Base-by-base conservation (phyloP, 1,140 invertebrate genomes). In the Drosophila bocki region DNA sequence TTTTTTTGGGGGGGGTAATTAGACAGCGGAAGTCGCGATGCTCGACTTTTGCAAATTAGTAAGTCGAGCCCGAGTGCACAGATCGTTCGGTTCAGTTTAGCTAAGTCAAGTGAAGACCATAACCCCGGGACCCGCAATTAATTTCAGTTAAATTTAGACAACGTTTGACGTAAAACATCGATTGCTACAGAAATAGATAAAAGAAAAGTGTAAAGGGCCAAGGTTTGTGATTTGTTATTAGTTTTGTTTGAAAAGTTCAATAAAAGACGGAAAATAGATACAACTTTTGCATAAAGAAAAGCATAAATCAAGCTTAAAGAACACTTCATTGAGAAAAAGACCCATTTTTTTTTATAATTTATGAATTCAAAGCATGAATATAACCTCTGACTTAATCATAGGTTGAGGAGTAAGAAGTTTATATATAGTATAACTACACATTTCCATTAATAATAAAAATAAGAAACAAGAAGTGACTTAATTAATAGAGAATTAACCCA, bases 101-200 rank as follows among this genome's bases (percentile, higher is more conserved):
- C 48, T 75, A 51, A 71, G 60, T 59, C 45, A 65, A 63, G 45
- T 57, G 71, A 62, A 63, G 13, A 37, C 63, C 41, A 53, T 48
- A 50, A 51, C 42, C 61, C 51, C 50, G 12, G n/a, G 63, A 48
- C 42, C 9, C 42, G 41, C 50, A 53, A 70, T 68, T 68, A 88
- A 90, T 81, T 90, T 74, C 65, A 81, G 41, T 78, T 84, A 81
- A 90, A 88, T 72, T 90, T 78, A 81, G 85, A 44, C 80, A 75
- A 53, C 32, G 32, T 13, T 32, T 53, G 78, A 85, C 78, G 67
- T 50, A 82, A 77, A 80, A 64, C 67, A 80, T 88, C 70, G 72
- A 90, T 75, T 45, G 56, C 60, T 29, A 48, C 59, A 42, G 69
- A 84, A 88, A 84, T 90, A 88, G 69, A 22, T 42, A 22, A 6